Evolutionary conservation across 1,140 invertebrate species (phyloP), one percentile per base, ranked within the genome.

Genomic region (Heliconius himera): DNA sequence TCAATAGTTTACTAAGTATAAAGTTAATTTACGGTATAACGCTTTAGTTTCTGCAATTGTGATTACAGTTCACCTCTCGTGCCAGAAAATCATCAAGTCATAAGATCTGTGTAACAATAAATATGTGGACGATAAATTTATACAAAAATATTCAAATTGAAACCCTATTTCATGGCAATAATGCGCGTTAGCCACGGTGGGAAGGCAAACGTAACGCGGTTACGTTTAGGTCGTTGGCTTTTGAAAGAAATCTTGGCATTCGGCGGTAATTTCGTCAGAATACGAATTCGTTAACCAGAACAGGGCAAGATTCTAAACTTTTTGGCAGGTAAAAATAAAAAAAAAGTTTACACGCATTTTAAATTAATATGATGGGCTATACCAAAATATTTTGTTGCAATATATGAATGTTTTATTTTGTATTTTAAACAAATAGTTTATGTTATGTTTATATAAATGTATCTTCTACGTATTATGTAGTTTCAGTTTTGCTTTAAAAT

Each of bases 221-320:
- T 80, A 78, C 76, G 82, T 86, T 85, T 78, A 88, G 92, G 92
- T 93, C 91, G 87, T 90, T 93, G 92, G 85, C 92, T 92, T 87
- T 90, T 87, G 83, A 88, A 92, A 92, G 88, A 92, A 91, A 91
- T 91, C 89, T 93, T 93, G 91, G 92, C 92, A 93, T 85, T 87
- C 83, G 86, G 79, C 85, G 79, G 81, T 85, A 86, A 90, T 91
- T 92, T 93, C 90, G 89, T 92, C 89, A 91, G 89, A 89, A 87
- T 88, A 85, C 87, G 90, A 91, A 89, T 91, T 88, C 84, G 90
- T 93, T 90, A 89, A 91, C 75, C 79, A 81, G 80, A 81, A 81
- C 77, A 76, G 72, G 56, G 56, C 72, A 73, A 41, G 76, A 26
- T 81, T 76, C 71, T 77, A 70, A 51, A 70, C 71, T 74, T 71